Evolutionary conservation across 2,113 vertebrate genomes (phyloP).

Genomic region (Rutilus rutilus): DNA sequence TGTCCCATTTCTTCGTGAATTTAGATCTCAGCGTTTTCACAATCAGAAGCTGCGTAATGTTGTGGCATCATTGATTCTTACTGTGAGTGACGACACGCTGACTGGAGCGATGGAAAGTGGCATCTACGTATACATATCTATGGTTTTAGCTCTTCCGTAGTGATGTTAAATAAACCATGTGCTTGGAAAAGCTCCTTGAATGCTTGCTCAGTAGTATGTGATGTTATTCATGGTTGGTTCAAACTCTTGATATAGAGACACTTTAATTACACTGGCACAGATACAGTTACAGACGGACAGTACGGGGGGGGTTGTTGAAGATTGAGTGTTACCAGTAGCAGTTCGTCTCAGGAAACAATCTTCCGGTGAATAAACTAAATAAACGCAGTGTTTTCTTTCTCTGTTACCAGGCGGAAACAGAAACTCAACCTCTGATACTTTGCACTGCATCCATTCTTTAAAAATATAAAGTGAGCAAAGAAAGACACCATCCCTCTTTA

Average conservation of each 20-base stretch:
- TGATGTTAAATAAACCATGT: constrained; percentile 3
- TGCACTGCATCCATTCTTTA: not conserved
- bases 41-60: too few species aligned
- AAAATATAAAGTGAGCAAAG: not conserved
- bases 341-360: not conserved
- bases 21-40: too few species aligned
- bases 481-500: not conserved
- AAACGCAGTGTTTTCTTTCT: not conserved
- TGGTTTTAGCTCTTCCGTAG: not conserved
- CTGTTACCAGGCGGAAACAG: not conserved
- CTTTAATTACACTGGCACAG: constrained; percentile 26
- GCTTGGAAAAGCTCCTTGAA: constrained; percentile 20
- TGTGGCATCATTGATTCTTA: too few species aligned
- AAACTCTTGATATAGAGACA: constrained; percentile 23
- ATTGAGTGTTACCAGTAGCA: not conserved
- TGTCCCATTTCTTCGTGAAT: too few species aligned
- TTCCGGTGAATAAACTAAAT: not conserved
- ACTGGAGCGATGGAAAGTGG: too few species aligned
- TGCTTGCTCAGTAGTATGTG: constrained; percentile 35
- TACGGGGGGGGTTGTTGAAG: not conserved
- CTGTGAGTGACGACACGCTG: too few species aligned
- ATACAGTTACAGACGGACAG: constrained; percentile 26
- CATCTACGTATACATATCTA: too few species aligned
- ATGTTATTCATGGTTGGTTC: constrained; percentile 34
- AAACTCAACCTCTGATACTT: not conserved